phyloP scores from a whole-genome alignment of 2,888 invertebrate species.

The Polydrusus cervinus region DNA sequence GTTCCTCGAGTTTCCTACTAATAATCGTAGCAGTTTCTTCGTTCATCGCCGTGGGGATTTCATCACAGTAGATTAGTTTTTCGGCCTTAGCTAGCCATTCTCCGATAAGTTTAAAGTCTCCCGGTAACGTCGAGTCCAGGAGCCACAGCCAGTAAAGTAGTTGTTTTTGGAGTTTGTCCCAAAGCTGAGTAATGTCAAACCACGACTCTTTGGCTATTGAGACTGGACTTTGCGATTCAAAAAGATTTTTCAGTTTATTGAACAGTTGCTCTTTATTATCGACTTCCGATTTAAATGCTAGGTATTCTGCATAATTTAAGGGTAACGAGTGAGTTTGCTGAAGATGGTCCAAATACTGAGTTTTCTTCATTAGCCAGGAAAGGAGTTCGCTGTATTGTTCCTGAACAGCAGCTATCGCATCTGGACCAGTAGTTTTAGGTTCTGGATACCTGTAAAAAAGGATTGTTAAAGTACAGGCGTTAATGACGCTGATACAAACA shows the following conservation, averaged over 20 bases:
- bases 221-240: slow-evolving; percentile 86
- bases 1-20: slow-evolving; percentile 91
- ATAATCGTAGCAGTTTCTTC: slow-evolving; percentile 92
- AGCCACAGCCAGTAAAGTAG: slow-evolving; percentile 92
- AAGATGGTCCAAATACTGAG: slow-evolving; percentile 84
- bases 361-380: slow-evolving; percentile 87
- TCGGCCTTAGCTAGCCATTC: slow-evolving; percentile 94
- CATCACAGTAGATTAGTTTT: slow-evolving; percentile 84
- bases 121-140: slow-evolving; percentile 88
- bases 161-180: slow-evolving; percentile 86
- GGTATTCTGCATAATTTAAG: slow-evolving; percentile 87
- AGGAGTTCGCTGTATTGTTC: slow-evolving; percentile 87
- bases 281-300: slow-evolving; percentile 84
- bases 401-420: slow-evolving; percentile 85
- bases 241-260: slow-evolving; percentile 84
- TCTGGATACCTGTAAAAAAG: slow-evolving; percentile 94
- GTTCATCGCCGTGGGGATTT: slow-evolving; percentile 88
- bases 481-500: not conserved
- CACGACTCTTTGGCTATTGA: slow-evolving; percentile 90
- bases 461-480: slow-evolving; percentile 79
- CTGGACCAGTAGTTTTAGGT: slow-evolving; percentile 83
- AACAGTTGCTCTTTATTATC: slow-evolving; percentile 82
- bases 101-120: slow-evolving; percentile 88
- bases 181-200: slow-evolving; percentile 85
- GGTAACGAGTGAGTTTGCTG: slow-evolving; percentile 84